Conservation (phyloP, 2,113 vertebrate genomes). For the Cygnus buccinator region DNA sequence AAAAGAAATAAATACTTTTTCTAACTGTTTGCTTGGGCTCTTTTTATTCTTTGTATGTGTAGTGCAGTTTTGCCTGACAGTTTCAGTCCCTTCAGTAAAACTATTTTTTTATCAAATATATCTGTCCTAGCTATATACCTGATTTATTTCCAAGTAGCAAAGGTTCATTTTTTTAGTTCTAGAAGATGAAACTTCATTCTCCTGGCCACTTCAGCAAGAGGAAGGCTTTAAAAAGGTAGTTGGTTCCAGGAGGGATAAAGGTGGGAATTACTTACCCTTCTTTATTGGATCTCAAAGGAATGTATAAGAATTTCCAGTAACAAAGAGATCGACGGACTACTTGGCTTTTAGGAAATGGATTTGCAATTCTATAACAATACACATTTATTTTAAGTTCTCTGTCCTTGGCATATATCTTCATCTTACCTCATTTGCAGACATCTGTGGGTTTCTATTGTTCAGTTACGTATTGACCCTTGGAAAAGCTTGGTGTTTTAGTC, state of each 20-base stretch:
- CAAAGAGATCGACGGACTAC: not conserved
- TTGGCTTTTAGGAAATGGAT: not conserved
- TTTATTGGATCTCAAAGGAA: not conserved
- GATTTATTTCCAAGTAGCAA: not conserved
- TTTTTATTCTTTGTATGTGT: not conserved
- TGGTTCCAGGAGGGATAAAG: not conserved
- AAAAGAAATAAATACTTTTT: not conserved
- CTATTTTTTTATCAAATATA: slow-evolving; percentile 14
- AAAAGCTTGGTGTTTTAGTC: not conserved
- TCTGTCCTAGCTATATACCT: slow-evolving; percentile 4
- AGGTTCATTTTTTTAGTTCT: slow-evolving; percentile 23
- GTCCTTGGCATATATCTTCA: not conserved
- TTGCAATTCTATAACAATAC: not conserved
- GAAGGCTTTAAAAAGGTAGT: not conserved
- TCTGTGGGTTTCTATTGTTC: not conserved
- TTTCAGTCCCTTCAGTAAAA: not conserved
- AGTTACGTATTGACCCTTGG: not conserved
- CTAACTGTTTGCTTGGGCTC: not conserved
- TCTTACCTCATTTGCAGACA: not conserved
- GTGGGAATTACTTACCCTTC: not conserved
- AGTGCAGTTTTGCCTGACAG: slow-evolving; percentile 13
- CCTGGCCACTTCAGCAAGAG: not conserved
- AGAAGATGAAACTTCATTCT: not conserved
- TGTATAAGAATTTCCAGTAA: not conserved
- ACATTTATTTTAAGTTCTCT: not conserved